Evolutionary conservation across 2,888 invertebrate genomes (phyloP), one percentile per base, ranked within the genome.

Genomic region (Onthophagus sagittarius): DNA sequence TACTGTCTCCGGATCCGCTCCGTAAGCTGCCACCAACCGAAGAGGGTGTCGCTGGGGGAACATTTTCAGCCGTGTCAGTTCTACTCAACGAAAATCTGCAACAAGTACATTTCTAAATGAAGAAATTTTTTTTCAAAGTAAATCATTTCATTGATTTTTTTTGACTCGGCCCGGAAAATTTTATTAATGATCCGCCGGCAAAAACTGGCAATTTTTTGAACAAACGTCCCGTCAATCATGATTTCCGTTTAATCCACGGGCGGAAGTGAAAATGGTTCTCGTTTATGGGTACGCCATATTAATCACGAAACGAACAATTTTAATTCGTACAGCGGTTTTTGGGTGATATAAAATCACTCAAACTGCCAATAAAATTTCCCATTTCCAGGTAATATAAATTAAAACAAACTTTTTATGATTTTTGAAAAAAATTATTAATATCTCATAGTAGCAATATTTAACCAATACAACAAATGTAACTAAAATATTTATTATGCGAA

Each of bases 41-140:
- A 7, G 39, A 53, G 71, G 76, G 78, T 76, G 76, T 79, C 75
- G 80, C 80, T 75, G 82, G 73, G 15, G 78, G 75, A 80, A 83
- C 76, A 78, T 84, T 77, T 79, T 86, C 84, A 14, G 83, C 78
- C 11, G 83, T 83, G 78, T 85, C 84, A 70, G 83, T 81, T 63
- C 84, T 81, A 76, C 79, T 84, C 77, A 81, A 82, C 71, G 82
- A 85, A 81, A 82, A 87, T 83, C 83, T 88, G 86, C 13, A 85
- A 84, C 71, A 73, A 74, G 72, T 75, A 33, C 32, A 23, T 23
- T 23, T 2, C 23, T 23, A 23, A 23, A 23, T 23, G n/a, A n/a
- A n/a, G n/a, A n/a, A n/a, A n/a, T n/a, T n/a, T n/a, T n/a, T n/a
- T n/a, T n/a, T n/a, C 3, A 23, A 3, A 23, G 23, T 2, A 23